phyloP scores from a whole-genome alignment of 1,140 invertebrate species.

The Semibalanus balanoides region DNA sequence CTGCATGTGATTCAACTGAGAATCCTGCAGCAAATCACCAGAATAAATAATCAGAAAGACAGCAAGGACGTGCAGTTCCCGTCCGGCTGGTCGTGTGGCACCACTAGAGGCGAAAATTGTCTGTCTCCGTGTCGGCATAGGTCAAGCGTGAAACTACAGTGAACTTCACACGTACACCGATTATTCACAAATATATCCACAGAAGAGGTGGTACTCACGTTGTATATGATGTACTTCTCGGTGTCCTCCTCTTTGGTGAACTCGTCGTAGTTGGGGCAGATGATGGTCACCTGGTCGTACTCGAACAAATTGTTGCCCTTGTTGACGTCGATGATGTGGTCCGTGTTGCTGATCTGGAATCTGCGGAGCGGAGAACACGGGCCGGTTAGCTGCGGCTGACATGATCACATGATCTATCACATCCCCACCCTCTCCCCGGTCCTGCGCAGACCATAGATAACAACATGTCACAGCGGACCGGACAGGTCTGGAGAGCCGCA shows the following conservation, averaged over 20 bases:
- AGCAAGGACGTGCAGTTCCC: not conserved
- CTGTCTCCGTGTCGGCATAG: no score
- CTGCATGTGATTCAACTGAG: not conserved
- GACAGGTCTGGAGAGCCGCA: no score
- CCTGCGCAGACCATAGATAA: no score
- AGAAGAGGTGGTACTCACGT: constrained; percentile 67
- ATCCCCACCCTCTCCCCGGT: no score
- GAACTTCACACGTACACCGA: no score
- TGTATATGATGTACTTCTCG: constrained; percentile 92
- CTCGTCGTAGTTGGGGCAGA: constrained; percentile 79
- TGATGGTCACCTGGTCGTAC: constrained; percentile 90
- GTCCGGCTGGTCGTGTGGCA: no score
- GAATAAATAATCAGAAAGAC: not conserved
- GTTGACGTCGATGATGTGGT: constrained; percentile 92
- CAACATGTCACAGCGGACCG: no score
- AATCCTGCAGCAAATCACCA: not conserved
- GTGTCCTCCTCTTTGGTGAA: constrained; percentile 75
- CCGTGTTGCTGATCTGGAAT: constrained; percentile 94
- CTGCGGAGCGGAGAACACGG: constrained; percentile 35
- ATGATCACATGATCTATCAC: no score
- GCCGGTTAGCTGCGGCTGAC: no score
- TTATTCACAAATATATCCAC: no score
- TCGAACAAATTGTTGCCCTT: constrained; percentile 83
- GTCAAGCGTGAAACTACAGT: no score
- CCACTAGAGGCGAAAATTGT: no score